Conservation (phyloP, 1,140 invertebrate genomes). For the Acromyrmex echinatior region DNA sequence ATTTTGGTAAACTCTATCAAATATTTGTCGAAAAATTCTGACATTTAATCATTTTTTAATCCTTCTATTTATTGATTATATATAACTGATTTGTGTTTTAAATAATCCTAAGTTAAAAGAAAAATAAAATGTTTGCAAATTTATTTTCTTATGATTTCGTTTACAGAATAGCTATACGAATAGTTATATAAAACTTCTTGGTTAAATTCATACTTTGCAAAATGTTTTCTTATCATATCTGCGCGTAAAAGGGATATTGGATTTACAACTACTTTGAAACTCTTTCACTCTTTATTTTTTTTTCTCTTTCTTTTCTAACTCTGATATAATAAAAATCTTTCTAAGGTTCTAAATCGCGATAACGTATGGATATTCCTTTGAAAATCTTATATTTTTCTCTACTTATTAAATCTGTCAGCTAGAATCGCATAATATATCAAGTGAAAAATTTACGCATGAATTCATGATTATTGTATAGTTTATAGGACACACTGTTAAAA, state of each 20-base stretch:
- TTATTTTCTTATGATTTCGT: not conserved
- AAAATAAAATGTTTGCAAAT: not conserved
- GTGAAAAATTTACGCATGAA: constrained; percentile 6
- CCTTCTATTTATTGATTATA: not conserved
- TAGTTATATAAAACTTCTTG: not conserved
- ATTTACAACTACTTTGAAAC: constrained; percentile 20
- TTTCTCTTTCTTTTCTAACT: not conserved
- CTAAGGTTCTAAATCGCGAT: not conserved
- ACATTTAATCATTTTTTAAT: not conserved
- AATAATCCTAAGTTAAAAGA: constrained; percentile 10
- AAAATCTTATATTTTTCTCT: constrained; percentile 23
- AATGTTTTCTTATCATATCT: constrained; percentile 41
- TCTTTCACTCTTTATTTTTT: not conserved
- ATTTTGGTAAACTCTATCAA: not conserved
- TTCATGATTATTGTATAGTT: constrained; percentile 1
- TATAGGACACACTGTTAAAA: too few species aligned
- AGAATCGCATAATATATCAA: not conserved
- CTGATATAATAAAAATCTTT: constrained; percentile 35
- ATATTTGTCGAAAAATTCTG: not conserved
- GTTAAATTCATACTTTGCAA: constrained; percentile 22
- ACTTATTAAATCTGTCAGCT: constrained; percentile 2
- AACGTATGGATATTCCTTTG: constrained; percentile 4
- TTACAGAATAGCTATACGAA: not conserved
- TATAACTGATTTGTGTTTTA: constrained; percentile 5
- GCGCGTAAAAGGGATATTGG: constrained; percentile 38